Evolutionary conservation across 2,888 invertebrate species (phyloP), one percentile per base, ranked within the genome.

Genomic region (Pristionchus arcanus): DNA sequence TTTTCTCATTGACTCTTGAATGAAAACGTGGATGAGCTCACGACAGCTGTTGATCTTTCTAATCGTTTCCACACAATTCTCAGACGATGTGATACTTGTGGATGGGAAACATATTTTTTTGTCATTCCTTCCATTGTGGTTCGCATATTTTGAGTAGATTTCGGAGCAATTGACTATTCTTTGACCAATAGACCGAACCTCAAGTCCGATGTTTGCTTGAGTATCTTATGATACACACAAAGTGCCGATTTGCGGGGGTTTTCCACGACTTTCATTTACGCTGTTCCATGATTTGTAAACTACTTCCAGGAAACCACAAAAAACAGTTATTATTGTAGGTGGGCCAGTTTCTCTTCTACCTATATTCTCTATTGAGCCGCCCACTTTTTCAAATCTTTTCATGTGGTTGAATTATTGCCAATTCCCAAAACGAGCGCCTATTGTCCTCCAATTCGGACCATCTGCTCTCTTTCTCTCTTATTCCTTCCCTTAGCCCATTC

Each of bases 41-140:
- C 74, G 74, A 42, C 74, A 74, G 74, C 37, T 74, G 74, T 74
- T 68, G 68, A 34, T 31, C 68, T 37, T 74, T 74, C 74, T 37
- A 37, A 74, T 74, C 31, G 68, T 34, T 37, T 74, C 74, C 25
- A 37, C 34, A 21, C 74, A 37, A 37, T 37, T 34, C 37, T 7
- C 25, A 74, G 74, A 37, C 25, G 31, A 37, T 25, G 31, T 42
- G 74, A 37, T 21, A 71, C 71, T 66, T 59, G 63, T 55, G 16
- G 21, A 16, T 55, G 55, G 55, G 21, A 21, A 55, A 55, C 55
- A 55, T 55, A 55, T 63, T 34, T 71, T 71, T 9, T n/a, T 25
- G 66, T n/a, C 66, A 31, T 21, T 13, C 7, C 15, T 31, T 66
- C 31, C 13, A 13, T 34, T 71, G 15, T 71, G 34, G 11, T 31